Evolutionary conservation across 2,797 vertebrate genomes (phyloP).

Genomic region (Pachyuromys duprasi): DNA sequence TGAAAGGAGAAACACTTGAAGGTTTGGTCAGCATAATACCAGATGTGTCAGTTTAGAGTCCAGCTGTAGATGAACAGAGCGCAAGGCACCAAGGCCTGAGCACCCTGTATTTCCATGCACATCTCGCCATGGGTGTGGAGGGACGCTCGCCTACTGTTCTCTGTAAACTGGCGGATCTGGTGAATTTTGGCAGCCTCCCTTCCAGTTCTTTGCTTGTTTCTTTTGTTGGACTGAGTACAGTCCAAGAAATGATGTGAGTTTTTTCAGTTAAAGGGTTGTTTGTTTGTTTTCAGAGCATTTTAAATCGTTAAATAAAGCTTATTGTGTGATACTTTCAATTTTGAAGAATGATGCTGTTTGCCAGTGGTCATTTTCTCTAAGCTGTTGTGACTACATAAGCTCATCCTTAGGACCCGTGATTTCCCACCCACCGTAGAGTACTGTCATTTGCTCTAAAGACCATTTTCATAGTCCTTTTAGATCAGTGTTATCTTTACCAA

Average conservation of each 20-base stretch:
- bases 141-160: background rate
- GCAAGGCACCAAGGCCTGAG: background rate
- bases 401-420: background rate
- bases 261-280: background rate
- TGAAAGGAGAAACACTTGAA: background rate
- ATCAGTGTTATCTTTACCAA: conserved; percentile 40
- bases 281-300: background rate
- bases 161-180: background rate
- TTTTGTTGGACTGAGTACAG: background rate
- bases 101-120: too few relatives aligned
- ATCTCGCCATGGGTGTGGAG: background rate
- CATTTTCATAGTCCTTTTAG: conserved; percentile 48
- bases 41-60: background rate
- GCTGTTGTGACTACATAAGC: background rate
- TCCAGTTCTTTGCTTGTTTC: background rate
- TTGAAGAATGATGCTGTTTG: background rate
- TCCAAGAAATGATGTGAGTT: background rate
- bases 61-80: background rate
- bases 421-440: background rate
- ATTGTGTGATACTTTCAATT: conserved; percentile 1
- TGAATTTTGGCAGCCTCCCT: background rate
- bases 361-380: background rate
- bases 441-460: conserved; percentile 39
- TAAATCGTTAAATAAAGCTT: conserved; percentile 8
- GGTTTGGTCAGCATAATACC: background rate